These are phyloP conservation scores for Penaeus japonicus DNA, from an alignment of 1,140 invertebrate species.

Conservation along the genomic window DNA sequence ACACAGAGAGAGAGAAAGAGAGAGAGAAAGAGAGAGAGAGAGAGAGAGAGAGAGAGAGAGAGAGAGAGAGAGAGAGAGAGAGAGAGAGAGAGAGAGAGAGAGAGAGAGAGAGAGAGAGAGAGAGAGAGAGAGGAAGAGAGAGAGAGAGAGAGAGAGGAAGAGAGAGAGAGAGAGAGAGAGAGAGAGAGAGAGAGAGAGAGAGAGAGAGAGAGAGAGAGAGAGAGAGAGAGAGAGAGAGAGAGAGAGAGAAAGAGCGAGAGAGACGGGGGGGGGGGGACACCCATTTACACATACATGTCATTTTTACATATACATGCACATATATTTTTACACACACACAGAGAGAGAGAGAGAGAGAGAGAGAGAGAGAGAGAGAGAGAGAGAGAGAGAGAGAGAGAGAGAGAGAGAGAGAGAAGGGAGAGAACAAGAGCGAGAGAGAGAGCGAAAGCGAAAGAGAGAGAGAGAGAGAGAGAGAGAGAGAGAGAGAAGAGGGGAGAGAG, in stretches of 20 bases:
- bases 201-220: neutral
- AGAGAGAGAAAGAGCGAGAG: neutral
- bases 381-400: neutral
- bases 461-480: too few species aligned
- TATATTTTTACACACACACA: neutral
- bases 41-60: neutral
- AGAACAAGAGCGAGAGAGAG: too few species aligned
- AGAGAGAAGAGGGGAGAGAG: too few species aligned
- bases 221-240: neutral
- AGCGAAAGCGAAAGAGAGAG: too few species aligned
- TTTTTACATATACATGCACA: neutral
- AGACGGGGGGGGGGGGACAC: neutral
- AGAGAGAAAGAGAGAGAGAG: neutral
- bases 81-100: neutral
- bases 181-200: neutral
- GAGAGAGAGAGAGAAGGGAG: neutral
- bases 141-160: neutral
- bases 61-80: neutral
- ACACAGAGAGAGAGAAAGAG: too few species aligned
- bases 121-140: neutral
- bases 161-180: too few species aligned
- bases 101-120: too few species aligned
- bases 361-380: neutral
- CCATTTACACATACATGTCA: neutral
- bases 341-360: neutral